These are phyloP conservation scores for Ormyrus rosae DNA, from an alignment of 2,888 invertebrate species.

Conservation along the genomic window DNA sequence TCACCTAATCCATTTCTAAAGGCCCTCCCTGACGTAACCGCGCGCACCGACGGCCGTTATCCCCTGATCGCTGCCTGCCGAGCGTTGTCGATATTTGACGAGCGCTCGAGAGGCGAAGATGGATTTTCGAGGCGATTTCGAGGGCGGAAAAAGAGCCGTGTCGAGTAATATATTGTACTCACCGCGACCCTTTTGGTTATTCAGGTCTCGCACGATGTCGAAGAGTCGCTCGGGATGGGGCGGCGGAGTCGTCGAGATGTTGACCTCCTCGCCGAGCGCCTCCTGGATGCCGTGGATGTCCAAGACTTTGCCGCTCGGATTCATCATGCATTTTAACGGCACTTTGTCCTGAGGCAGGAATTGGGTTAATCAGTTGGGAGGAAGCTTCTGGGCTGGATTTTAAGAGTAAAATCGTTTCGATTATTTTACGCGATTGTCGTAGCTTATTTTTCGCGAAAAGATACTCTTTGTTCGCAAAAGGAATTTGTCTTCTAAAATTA, in stretches of 20 bases:
- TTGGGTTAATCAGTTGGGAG: background rate
- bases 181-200: constrained; percentile 88
- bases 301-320: constrained; percentile 84
- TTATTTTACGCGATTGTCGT: too few species aligned
- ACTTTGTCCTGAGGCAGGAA: constrained; percentile 74
- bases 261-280: constrained; percentile 80
- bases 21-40: constrained; percentile 49
- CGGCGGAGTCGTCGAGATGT: constrained; percentile 80
- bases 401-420: too few species aligned
- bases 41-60: too few species aligned
- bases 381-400: too few species aligned
- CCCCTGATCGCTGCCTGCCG: too few species aligned
- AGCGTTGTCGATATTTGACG: too few species aligned
- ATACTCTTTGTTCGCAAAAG: too few species aligned
- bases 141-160: background rate
- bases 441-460: too few species aligned
- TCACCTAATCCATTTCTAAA: constrained; percentile 56
- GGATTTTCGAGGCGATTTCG: background rate
- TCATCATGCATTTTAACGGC: constrained; percentile 85
- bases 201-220: constrained; percentile 87
- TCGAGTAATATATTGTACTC: constrained; percentile 59
- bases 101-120: too few species aligned
- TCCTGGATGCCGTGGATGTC: constrained; percentile 81
- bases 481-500: too few species aligned
- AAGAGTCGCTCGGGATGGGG: constrained; percentile 85